Percentiles rank a stretch among this genome's conserved stretches.
Conservation (phyloP, 1,140 invertebrate species). For the Lasioglossum baleicum region DNA sequence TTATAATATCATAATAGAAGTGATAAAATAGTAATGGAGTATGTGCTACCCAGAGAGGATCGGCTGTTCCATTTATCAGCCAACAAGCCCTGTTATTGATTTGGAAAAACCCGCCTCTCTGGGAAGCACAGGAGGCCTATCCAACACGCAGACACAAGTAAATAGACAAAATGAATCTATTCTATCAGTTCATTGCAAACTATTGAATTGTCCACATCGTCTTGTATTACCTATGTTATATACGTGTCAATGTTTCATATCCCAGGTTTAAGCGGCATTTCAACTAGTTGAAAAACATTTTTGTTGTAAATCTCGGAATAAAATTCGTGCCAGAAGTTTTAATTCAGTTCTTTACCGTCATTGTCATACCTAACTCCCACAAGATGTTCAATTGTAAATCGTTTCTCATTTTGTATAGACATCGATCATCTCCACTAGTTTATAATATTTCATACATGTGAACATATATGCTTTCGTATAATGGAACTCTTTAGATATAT, state of each 20-base stretch:
- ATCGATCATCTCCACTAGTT: no score
- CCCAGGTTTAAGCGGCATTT: slow-evolving; percentile 77
- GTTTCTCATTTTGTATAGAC: not conserved
- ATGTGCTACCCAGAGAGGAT: slow-evolving; percentile 75
- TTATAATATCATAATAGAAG: slow-evolving; percentile 79
- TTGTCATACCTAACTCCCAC: slow-evolving; percentile 62
- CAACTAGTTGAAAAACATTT: slow-evolving; percentile 76
- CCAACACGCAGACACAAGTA: slow-evolving; percentile 66
- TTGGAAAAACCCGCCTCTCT: slow-evolving; percentile 74
- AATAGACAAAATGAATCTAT: slow-evolving; percentile 66
- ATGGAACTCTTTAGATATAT: slow-evolving; percentile 2
- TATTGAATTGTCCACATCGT: slow-evolving; percentile 76
- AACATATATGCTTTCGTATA: no score
- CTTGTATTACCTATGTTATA: slow-evolving; percentile 80
- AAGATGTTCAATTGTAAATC: not conserved
- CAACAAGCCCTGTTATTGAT: slow-evolving; percentile 70
- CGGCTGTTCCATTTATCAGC: slow-evolving; percentile 65
- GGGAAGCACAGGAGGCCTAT: slow-evolving; percentile 75
- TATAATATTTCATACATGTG: no score
- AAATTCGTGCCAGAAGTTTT: slow-evolving; percentile 78
- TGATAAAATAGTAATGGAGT: slow-evolving; percentile 74
- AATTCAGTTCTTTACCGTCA: slow-evolving; percentile 68
- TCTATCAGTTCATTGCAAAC: slow-evolving; percentile 66
- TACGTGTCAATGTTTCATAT: slow-evolving; percentile 80
- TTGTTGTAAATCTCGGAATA: slow-evolving; percentile 79